A percentile compares a stretch with the other conserved stretches of the same genome.
phyloP scores from a whole-genome alignment of 2,888 invertebrate genomes.

The Diachrysia chrysitis region DNA sequence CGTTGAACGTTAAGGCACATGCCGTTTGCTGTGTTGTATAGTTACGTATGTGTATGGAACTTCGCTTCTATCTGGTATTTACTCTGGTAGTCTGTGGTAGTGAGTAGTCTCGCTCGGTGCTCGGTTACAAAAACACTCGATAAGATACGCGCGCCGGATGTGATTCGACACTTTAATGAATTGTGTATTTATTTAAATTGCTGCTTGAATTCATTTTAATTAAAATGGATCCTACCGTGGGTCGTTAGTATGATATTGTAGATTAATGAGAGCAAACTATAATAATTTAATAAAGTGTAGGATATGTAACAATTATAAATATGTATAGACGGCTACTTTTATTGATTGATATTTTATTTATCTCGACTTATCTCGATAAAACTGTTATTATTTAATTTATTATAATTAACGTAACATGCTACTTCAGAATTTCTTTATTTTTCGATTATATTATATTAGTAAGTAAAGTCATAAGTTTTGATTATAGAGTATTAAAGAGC shows the following conservation, averaged over 20 bases:
- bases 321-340: no score
- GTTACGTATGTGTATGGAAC: neutral
- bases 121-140: constrained; percentile 59
- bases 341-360: neutral
- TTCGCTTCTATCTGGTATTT: neutral
- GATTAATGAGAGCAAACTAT: constrained; percentile 12
- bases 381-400: no score
- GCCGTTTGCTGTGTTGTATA: no score
- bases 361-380: no score
- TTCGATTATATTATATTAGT: no score
- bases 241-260: constrained; percentile 14
- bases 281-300: neutral
- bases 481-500: no score
- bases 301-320: neutral
- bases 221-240: constrained; percentile 30
- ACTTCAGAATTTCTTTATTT: no score
- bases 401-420: no score
- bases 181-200: constrained; percentile 47
- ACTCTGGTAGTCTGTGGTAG: neutral
- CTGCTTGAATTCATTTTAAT: constrained; percentile 50
- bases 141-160: constrained; percentile 59
- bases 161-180: constrained; percentile 56
- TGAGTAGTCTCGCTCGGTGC: constrained; percentile 6
- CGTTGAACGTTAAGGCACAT: no score
- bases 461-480: no score